phyloP scores from a whole-genome alignment of 2,113 vertebrate genomes.

The Cavia aperea region DNA sequence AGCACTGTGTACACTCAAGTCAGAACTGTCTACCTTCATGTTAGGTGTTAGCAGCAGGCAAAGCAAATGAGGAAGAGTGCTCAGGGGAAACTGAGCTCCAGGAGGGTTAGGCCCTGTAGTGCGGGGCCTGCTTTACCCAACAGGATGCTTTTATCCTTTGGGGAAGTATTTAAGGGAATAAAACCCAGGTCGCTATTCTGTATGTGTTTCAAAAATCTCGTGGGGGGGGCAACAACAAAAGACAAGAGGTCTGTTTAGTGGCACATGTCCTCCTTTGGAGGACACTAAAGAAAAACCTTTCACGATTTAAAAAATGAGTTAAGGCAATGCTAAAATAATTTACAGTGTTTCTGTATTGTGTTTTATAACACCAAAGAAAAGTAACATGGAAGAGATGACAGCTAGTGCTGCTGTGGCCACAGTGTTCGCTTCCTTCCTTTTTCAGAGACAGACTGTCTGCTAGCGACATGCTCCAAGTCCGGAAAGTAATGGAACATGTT shows the following conservation, averaged over 20 bases:
- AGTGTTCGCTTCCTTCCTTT: background rate
- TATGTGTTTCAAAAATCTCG: background rate
- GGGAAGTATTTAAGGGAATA: background rate
- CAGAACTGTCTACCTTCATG: background rate
- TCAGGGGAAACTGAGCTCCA: background rate
- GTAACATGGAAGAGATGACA: background rate
- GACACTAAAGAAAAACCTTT: background rate
- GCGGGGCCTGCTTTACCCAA: background rate
- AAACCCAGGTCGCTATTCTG: background rate
- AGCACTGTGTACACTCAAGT: background rate
- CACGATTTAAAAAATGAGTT: background rate
- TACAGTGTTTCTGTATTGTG: background rate
- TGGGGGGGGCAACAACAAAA: too few species aligned
- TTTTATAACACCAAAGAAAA: constrained; percentile 13
- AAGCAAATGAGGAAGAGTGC: background rate
- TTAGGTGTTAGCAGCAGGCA: background rate
- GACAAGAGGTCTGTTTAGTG: background rate
- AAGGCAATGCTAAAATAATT: background rate
- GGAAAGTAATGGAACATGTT: constrained; percentile 98
- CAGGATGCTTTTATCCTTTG: background rate
- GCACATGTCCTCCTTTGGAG: background rate
- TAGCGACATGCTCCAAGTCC: constrained; percentile 98
- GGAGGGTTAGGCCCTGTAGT: background rate
- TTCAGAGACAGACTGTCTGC: constrained; percentile 93
- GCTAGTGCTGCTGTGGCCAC: background rate